Base-by-base conservation (phyloP, 1,140 invertebrate species). In the Pseudomyrmex cubaensis region DNA sequence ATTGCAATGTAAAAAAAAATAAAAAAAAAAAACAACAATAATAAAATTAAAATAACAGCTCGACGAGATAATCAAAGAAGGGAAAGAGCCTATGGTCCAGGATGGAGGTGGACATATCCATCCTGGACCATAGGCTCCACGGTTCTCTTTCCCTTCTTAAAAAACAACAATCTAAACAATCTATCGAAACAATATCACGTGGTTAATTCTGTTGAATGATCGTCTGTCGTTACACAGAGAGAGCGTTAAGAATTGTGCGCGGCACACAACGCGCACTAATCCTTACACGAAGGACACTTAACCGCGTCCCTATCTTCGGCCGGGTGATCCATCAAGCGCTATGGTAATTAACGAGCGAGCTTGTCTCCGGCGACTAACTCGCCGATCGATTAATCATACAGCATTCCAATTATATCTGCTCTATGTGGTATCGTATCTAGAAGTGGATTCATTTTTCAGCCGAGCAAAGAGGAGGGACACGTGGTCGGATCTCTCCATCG, bases 361-460 rank as follows among this genome's bases (percentile, higher is more conserved):
- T 72, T 74, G 77, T 88, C 76, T 88, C 73, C 77, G 57, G 10
- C 46, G 50, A 82, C 69, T 72, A 78, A 64, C 67, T 20, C 66
- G 62, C n/a, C 85, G 59, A 87, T 88, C 77, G 77, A 88, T 87
- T 74, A 83, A 85, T 75, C 73, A 82, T 75, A 84, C 86, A 63
- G 63, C 22, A 17, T 83, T 72, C 54, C 83, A 82, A 87, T 88
- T 83, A 78, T 66, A 86, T 35, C 12, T 25, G 20, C 7, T 5
- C 22, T 10, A 9, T 22, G 54, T 35, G 35, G 35, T 17, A 67
- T 69, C 46, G 56, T 48, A 57, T 62, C 76, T 57, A 61, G 52
- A 44, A 52, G 22, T 61, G 66, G 66, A 72, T 72, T 59, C 76
- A 80, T 80, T 80, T 80, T 66, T 76, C 82, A 76, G 9, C 22